phyloP scores from a whole-genome alignment of 2,113 vertebrate species.

The Corythoichthys intestinalis region DNA sequence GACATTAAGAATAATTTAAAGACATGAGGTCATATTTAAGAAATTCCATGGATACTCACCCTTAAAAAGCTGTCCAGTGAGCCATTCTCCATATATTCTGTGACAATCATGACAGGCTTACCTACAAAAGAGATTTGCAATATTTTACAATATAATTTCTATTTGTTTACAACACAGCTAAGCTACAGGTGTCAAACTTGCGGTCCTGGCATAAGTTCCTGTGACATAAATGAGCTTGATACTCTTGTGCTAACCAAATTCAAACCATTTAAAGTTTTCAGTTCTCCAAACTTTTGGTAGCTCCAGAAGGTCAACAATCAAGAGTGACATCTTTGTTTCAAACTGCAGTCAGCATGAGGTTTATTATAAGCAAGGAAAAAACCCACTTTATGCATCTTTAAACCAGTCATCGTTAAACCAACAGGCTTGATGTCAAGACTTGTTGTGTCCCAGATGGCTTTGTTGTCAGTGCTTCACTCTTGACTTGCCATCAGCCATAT shows the following conservation, averaged over 20 bases:
- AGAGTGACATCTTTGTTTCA: slow-evolving; percentile 75
- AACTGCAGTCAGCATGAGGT: slow-evolving; percentile 37
- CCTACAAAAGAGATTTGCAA: slow-evolving; percentile 34
- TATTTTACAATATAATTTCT: background rate
- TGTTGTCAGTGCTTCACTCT: slow-evolving; percentile 36
- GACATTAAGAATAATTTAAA: too few species aligned
- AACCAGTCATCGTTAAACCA: slow-evolving; percentile 57
- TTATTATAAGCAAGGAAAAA: slow-evolving; percentile 31
- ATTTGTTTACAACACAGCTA: background rate
- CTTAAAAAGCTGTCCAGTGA: slow-evolving; percentile 70
- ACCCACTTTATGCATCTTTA: slow-evolving; percentile 45
- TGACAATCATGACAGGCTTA: slow-evolving; percentile 72
- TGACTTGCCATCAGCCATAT: slow-evolving; percentile 23
- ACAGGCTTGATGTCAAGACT: slow-evolving; percentile 35
- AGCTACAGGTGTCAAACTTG: too few species aligned
- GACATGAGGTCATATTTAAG: too few species aligned
- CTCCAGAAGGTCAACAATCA: slow-evolving; percentile 66
- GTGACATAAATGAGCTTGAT: too few species aligned
- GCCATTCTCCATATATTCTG: slow-evolving; percentile 72
- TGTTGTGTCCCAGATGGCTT: slow-evolving; percentile 55
- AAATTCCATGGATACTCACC: slow-evolving; percentile 40
- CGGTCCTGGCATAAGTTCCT: too few species aligned
- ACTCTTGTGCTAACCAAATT: background rate
- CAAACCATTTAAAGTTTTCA: background rate
- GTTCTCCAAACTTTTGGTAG: slow-evolving; percentile 43